phyloP scores from a whole-genome alignment of 2,888 invertebrate species.

The Lithophane semibrunnea region DNA sequence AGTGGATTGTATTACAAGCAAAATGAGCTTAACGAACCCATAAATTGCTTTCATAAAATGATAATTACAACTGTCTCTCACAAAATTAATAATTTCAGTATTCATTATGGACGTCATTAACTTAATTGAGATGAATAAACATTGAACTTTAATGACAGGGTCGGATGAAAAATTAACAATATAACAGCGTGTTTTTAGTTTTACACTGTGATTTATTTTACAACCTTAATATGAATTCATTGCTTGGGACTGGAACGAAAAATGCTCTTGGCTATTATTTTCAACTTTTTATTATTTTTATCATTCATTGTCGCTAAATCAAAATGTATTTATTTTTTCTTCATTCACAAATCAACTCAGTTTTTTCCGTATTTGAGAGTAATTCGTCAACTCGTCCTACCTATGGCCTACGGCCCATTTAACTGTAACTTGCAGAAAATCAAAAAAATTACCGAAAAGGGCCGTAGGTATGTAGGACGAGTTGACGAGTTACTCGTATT shows the following conservation, averaged over 20 bases:
- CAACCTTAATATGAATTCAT: slow-evolving; percentile 24
- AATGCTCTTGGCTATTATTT: slow-evolving; percentile 8
- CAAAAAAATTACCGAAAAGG: too few species aligned
- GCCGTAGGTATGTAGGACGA: too few species aligned
- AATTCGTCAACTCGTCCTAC: too few species aligned
- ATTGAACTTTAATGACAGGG: slow-evolving; percentile 15
- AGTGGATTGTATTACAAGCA: slow-evolving; percentile 34
- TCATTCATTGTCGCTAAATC: background rate
- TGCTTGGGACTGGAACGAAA: slow-evolving; percentile 13
- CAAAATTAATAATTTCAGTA: slow-evolving; percentile 53
- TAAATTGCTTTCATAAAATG: slow-evolving; percentile 43
- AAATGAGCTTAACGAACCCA: slow-evolving; percentile 39
- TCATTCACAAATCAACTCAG: background rate
- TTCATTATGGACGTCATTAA: slow-evolving; percentile 52
- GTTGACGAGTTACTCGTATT: background rate
- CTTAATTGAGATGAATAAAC: slow-evolving; percentile 55
- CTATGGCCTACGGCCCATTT: too few species aligned
- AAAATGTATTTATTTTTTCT: background rate
- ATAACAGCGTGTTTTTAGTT: slow-evolving; percentile 6
- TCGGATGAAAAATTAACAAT: slow-evolving; percentile 25
- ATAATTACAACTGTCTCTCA: slow-evolving; percentile 47
- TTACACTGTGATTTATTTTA: slow-evolving; percentile 32
- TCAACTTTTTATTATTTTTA: background rate
- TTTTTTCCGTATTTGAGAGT: background rate
- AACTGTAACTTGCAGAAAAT: too few species aligned